These are phyloP conservation scores for Cistogaster globosa DNA, from an alignment of 2,888 invertebrate species.

Conservation along the genomic window DNA sequence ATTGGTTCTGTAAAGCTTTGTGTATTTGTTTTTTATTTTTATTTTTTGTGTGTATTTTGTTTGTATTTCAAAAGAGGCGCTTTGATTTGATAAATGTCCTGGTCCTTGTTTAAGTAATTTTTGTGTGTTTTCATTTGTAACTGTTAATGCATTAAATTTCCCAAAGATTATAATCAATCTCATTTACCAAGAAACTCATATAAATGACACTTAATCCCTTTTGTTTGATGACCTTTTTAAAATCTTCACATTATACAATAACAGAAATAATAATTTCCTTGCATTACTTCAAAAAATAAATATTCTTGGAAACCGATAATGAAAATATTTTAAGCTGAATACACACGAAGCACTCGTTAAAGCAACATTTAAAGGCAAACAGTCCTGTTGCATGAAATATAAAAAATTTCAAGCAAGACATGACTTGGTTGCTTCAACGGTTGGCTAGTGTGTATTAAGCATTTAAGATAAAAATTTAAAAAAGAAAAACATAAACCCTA, in stretches of 20 bases:
- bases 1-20: constrained; percentile 32
- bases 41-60: constrained; percentile 1
- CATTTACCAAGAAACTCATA: constrained; percentile 5
- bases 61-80: not conserved
- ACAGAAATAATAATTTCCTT: not conserved
- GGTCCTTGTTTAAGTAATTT: constrained; percentile 11
- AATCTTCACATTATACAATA: constrained; percentile 18
- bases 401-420: too few relatives aligned
- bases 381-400: too few relatives aligned
- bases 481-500: constrained; percentile 24
- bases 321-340: not conserved
- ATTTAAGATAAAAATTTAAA: not conserved
- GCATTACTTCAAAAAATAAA: not conserved
- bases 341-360: not conserved
- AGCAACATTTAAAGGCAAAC: not conserved
- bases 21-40: too few relatives aligned
- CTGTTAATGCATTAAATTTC: constrained; percentile 10
- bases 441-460: too few relatives aligned
- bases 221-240: constrained; percentile 1
- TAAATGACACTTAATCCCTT: constrained; percentile 1
- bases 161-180: constrained; percentile 18
- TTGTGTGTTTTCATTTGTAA: constrained; percentile 14
- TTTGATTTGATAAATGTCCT: constrained; percentile 5
- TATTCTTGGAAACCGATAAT: too few relatives aligned
- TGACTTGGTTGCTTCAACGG: too few relatives aligned